Percentiles rank a stretch among this genome's conserved stretches.
Conservation (phyloP, 2,888 invertebrate genomes). For the Leptinotarsa peninsularis region DNA sequence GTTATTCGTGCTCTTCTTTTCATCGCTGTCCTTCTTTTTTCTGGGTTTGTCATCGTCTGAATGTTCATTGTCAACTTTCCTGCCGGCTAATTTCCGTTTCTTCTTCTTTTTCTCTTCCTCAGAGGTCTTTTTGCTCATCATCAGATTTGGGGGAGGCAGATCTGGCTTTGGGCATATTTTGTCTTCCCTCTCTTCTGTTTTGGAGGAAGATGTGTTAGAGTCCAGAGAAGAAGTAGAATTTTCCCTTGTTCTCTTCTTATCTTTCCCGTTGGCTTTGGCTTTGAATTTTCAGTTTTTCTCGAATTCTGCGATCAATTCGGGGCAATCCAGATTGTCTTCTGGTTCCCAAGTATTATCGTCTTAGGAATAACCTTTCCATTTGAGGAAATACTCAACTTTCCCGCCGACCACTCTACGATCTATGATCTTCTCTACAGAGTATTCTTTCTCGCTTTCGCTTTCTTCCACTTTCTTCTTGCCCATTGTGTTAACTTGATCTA, state of each 20-base stretch:
- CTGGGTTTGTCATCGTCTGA: slow-evolving; percentile 55
- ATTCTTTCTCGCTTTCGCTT: slow-evolving; percentile 69
- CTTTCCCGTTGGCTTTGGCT: slow-evolving; percentile 40
- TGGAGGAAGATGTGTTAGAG: slow-evolving; percentile 48
- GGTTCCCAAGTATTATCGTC: slow-evolving; percentile 95
- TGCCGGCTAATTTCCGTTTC: slow-evolving; percentile 52
- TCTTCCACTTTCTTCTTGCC: slow-evolving; percentile 56
- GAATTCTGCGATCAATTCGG: slow-evolving; percentile 81
- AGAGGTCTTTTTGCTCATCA: slow-evolving; percentile 51
- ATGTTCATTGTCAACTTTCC: slow-evolving; percentile 59
- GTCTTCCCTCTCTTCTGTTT: slow-evolving; percentile 39
- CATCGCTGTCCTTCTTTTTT: slow-evolving; percentile 53
- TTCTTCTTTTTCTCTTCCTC: slow-evolving; percentile 51
- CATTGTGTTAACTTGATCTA: slow-evolving; percentile 48
- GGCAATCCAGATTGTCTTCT: slow-evolving; percentile 87
- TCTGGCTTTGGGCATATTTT: slow-evolving; percentile 32
- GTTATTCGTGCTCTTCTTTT: slow-evolving; percentile 37
- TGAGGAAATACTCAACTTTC: slow-evolving; percentile 79
- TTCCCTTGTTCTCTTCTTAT: slow-evolving; percentile 48
- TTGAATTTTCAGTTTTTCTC: slow-evolving; percentile 72
- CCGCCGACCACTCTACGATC: slow-evolving; percentile 76
- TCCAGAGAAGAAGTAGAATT: slow-evolving; percentile 55
- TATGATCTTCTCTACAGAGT: slow-evolving; percentile 79
- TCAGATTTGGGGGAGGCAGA: slow-evolving; percentile 44
- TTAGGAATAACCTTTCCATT: slow-evolving; percentile 84